These are phyloP conservation scores for Drosophila kohkoa DNA, from an alignment of 1,140 invertebrate species.

Conservation along the genomic window DNA sequence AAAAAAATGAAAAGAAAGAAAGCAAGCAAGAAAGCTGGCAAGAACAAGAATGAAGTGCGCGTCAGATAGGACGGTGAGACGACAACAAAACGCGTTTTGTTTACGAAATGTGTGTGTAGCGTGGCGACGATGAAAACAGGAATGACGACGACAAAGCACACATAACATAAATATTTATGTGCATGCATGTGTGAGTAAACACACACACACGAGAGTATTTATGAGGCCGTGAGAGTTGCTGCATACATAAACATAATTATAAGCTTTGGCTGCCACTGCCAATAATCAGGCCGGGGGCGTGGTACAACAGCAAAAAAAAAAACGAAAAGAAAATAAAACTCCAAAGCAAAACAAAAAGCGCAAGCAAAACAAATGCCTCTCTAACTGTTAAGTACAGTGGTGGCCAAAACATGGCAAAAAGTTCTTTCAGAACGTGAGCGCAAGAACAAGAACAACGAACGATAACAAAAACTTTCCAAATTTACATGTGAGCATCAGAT, in stretches of 20 bases:
- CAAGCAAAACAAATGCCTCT: conserved; percentile 36
- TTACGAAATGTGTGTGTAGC: conserved; percentile 75
- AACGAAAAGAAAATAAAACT: conserved; percentile 47
- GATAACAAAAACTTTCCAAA: conserved; percentile 52
- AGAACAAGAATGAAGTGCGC: conserved; percentile 39
- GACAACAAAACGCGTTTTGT: conserved; percentile 79
- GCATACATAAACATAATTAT: conserved; percentile 79
- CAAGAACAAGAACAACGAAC: background rate
- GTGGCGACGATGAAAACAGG: conserved; percentile 64
- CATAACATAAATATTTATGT: conserved; percentile 48
- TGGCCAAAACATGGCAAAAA: conserved; percentile 59
- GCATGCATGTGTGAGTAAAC: conserved; percentile 1
- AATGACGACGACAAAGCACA: conserved; percentile 52
- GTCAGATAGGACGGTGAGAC: conserved; percentile 35
- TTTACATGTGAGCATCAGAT: background rate
- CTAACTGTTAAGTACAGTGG: conserved; percentile 72
- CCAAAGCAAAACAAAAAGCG: conserved; percentile 73
- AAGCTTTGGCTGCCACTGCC: conserved; percentile 41
- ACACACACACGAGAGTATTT: conserved; percentile 37
- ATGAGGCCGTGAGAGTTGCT: conserved; percentile 60
- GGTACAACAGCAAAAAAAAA: conserved; percentile 74
- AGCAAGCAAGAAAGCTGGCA: conserved; percentile 15
- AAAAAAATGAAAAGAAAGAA: conserved; percentile 7
- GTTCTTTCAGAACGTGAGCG: conserved; percentile 10
- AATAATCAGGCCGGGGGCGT: conserved; percentile 43